Evolutionary conservation across 2,888 invertebrate genomes (phyloP).

Genomic region (Lomographa bimaculata): DNA sequence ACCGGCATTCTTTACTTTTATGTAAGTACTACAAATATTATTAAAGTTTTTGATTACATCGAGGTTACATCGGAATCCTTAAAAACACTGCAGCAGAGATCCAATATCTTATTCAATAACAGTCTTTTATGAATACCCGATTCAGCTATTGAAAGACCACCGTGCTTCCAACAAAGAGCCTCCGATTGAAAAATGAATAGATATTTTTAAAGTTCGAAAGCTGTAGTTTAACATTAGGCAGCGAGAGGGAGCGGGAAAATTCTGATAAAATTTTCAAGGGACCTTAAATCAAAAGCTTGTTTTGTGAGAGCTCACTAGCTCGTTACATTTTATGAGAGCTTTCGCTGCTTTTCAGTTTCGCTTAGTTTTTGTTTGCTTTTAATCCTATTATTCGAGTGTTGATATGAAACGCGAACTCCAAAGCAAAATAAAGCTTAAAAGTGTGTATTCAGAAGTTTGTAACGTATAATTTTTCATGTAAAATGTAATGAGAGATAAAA

Average conservation of each 20-base stretch:
- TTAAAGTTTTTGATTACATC: conserved; percentile 9
- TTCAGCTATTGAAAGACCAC: conserved; percentile 28
- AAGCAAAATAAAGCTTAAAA: conserved; percentile 27
- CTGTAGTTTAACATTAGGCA: conserved; percentile 20
- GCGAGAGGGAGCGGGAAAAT: conserved; percentile 18
- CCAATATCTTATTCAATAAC: conserved; percentile 36
- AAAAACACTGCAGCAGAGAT: conserved; percentile 30
- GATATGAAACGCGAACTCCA: conserved; percentile 31
- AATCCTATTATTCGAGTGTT: conserved; percentile 41
- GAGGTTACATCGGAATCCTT: conserved; percentile 15
- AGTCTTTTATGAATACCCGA: conserved; percentile 34
- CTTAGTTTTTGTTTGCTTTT: conserved; percentile 46
- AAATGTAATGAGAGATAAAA: conserved; percentile 4
- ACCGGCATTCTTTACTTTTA: too few relatives aligned
- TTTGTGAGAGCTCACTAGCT: conserved; percentile 35
- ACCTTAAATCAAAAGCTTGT: conserved; percentile 53
- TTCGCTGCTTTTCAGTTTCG: conserved; percentile 38
- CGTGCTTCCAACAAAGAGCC: conserved; percentile 34
- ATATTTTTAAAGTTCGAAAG: conserved; percentile 37
- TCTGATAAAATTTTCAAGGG: conserved; percentile 52
- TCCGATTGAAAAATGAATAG: conserved; percentile 40
- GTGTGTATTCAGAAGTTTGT: conserved; percentile 20
- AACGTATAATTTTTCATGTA: too few relatives aligned
- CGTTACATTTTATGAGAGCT: conserved; percentile 44
- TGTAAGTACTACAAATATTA: conserved; percentile 1